Percentiles rank a stretch among this genome's conserved stretches.
Conservation (phyloP, 1,140 invertebrate species). For the Oryctes rhinoceros region DNA sequence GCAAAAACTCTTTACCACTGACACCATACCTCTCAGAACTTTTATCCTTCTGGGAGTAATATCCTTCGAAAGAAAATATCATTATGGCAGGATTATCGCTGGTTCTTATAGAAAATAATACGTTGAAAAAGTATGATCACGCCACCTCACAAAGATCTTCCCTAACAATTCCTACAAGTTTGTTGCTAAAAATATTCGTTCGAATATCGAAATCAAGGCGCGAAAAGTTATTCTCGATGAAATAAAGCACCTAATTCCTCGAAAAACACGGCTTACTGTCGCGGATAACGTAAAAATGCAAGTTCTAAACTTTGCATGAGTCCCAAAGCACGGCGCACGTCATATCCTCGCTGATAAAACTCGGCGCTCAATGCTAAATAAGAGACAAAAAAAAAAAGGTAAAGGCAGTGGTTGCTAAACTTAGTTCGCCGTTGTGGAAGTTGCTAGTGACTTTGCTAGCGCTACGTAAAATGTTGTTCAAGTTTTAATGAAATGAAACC, state of each 20-base stretch:
- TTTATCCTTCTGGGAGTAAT: too few species aligned
- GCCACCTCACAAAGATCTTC: too few species aligned
- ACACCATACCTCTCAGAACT: too few species aligned
- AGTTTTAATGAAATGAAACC: slow-evolving; percentile 17
- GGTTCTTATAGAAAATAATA: too few species aligned
- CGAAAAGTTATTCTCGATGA: neutral
- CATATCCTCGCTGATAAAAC: neutral
- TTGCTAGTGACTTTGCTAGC: neutral
- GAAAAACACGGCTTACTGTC: neutral
- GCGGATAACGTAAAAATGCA: neutral
- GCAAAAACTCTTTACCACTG: too few species aligned
- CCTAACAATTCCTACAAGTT: too few species aligned
- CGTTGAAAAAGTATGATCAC: too few species aligned
- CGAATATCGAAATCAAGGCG: too few species aligned
- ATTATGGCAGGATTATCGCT: too few species aligned
- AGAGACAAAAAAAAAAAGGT: slow-evolving; percentile 18
- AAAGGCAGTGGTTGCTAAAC: neutral
- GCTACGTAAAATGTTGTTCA: neutral
- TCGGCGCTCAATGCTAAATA: neutral
- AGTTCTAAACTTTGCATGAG: neutral
- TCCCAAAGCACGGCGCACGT: neutral
- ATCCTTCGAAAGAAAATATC: too few species aligned
- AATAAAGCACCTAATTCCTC: neutral
- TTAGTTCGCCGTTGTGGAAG: slow-evolving; percentile 2
- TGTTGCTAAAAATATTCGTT: too few species aligned